phyloP scores from a whole-genome alignment of 2,113 vertebrate genomes.

The Protobothrops flavoviridis region DNA sequence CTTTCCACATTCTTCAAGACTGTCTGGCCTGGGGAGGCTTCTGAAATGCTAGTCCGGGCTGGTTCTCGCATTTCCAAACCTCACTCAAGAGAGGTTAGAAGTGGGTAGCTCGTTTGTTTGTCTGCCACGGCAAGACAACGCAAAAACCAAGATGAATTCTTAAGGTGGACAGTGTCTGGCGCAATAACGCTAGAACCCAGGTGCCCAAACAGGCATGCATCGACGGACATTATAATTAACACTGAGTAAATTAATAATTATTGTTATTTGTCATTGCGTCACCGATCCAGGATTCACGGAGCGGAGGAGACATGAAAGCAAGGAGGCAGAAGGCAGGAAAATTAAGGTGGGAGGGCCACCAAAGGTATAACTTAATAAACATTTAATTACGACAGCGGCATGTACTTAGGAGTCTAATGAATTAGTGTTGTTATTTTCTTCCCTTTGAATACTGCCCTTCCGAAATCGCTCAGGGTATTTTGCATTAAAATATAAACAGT shows the following conservation, averaged over 20 bases:
- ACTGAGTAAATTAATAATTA: not conserved
- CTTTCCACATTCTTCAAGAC: constrained; percentile 12
- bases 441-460: not conserved
- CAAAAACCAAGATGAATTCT: not conserved
- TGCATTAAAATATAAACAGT: not conserved
- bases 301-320: not conserved
- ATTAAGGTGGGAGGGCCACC: not conserved
- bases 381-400: not conserved
- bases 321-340: not conserved
- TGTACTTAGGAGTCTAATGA: not conserved
- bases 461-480: not conserved
- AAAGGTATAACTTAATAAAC: not conserved
- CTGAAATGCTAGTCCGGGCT: not conserved
- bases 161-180: not conserved
- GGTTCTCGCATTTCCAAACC: not conserved
- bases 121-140: not conserved
- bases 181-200: not conserved
- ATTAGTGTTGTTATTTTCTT: not conserved
- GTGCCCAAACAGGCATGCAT: not conserved
- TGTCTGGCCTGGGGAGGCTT: not conserved
- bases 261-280: not conserved
- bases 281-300: not conserved
- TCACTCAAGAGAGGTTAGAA: too few species aligned
- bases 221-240: not conserved
- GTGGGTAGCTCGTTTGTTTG: not conserved